Base-by-base conservation (phyloP, 2,113 vertebrate species). In the Phyllostomus hastatus region DNA sequence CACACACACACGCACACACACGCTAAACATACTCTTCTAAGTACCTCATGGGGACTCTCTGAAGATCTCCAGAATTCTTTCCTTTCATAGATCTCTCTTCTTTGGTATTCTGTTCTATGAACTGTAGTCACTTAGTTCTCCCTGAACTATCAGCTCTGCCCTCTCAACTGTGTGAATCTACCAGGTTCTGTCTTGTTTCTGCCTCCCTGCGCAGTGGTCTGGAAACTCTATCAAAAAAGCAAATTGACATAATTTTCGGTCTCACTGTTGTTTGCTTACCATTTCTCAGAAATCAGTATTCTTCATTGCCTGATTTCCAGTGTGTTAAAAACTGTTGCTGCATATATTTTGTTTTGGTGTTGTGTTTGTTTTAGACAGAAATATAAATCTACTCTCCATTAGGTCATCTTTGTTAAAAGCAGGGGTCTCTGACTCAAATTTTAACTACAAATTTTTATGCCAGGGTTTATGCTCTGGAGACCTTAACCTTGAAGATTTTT, bases 391-490 rank as follows among this genome's bases (percentile, higher is more conserved):
- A 19, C 7, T 64, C 46, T 43, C 17, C 43, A 2, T 66, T 72
- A 67, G 19, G 10, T 0, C 15, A 28, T 78, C 17, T n/a, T 54
- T 7, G 11, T 24, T 73, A 19, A 33, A 81, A 41, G 20, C 4
- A 76, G 33, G 31, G 16, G 4, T 52, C 2, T 79, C 41, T 72
- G 52, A 79, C 11, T 8, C 31, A 16, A 5, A 52, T 64, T 64
- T 80, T 72, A 87, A 54, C 9, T 57, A 43, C n/a, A 52, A 87
- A 52, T 38, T 57, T 81, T 31, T 7, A 67, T 12, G 16, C 80
- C 54, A 72, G 10, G 4, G 0, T 73, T 38, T 33, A 41, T 48
- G 7, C 17, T 28, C 0, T n/a, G 4, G 14, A 61, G 2, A 4
- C 16, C 12, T 52, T 84, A 80, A 72, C 12, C 1, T 28, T 72